Base-by-base conservation (phyloP, 2,797 vertebrate genomes). In the Chelon auratus region DNA sequence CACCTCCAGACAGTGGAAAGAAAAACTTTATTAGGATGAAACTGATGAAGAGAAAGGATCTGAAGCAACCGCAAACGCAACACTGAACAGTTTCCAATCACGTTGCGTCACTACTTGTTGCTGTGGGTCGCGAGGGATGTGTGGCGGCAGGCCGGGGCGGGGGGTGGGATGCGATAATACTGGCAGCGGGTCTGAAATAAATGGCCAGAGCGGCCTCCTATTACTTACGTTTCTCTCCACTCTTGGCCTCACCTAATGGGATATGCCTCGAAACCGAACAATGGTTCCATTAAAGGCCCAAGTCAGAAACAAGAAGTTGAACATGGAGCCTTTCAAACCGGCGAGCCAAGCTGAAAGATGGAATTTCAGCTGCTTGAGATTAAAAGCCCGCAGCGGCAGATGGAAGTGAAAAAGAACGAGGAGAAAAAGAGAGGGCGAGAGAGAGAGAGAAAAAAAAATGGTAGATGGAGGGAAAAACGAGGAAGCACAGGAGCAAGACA, bases 351-450 rank as follows among this genome's bases (percentile, higher is more conserved):
- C 82, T 70, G 86, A 87, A 83, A 91, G 92, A 92, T 92, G 89
- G 90, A 90, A 93, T 91, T 93, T 89, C 86, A 89, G 77, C 83
- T 83, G 83, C 75, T 77, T 51, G 81, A 92, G 93, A 93, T 93
- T 91, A 92, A 93, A 92, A 92, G 83, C 78, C 84, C 62, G 47
- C 70, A 74, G 79, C 64, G 39, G 85, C 80, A 83, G 87, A 89
- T 85, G 89, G 89, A 89, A 87, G 82, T 75, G 78, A 72, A 76
- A 85, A 83, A 81, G 80, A 90, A 88, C 68, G 72, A 88, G 78
- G 81, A 33, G 30, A 5, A 33, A 33, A 33, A 12, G 76, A 66
- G 80, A 64, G 62, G 45, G 58, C 45, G 11, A 54, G 53, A 14
- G 37, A 43, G 11, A n/a, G 51, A 30, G 14, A 26, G 30, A 2